Evolutionary conservation across 2,113 vertebrate genomes (phyloP).

Genomic region (Ameiurus melas): DNA sequence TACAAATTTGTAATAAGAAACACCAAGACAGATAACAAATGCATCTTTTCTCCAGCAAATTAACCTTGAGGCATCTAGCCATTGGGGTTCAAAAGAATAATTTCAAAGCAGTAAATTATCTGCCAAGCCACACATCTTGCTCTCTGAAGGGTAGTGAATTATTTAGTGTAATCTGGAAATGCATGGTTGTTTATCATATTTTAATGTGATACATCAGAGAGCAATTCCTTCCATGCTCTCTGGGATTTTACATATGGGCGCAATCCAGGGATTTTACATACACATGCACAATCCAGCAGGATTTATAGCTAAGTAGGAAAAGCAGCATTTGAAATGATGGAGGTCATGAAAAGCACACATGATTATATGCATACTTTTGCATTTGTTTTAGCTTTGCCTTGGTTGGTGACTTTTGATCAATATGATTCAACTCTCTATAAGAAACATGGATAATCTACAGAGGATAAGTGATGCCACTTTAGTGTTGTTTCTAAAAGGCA

Average conservation of each 20-base stretch:
- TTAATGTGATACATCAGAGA: conserved; percentile 78
- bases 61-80: conserved; percentile 70
- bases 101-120: conserved; percentile 77
- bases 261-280: conserved; percentile 57
- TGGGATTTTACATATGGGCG: conserved; percentile 56
- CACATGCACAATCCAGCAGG: conserved; percentile 47
- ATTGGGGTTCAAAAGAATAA: conserved; percentile 63
- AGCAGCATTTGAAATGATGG: conserved; percentile 8
- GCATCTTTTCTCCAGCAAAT: conserved; percentile 58
- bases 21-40: conserved; percentile 24
- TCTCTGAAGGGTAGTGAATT: conserved; percentile 76
- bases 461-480: background rate
- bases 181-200: conserved; percentile 78
- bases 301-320: conserved; percentile 42
- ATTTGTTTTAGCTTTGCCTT: conserved; percentile 64
- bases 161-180: conserved; percentile 80
- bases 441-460: background rate
- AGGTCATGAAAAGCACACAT: conserved; percentile 30
- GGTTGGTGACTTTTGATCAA: conserved; percentile 59
- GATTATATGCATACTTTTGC: conserved; percentile 61
- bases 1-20: background rate
- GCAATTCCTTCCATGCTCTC: conserved; percentile 71
- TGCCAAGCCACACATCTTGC: conserved; percentile 68
- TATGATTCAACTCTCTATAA: background rate
- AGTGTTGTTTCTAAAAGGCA: background rate